Base-by-base conservation (phyloP, 23 tunicate species). In the Styela clava region DNA sequence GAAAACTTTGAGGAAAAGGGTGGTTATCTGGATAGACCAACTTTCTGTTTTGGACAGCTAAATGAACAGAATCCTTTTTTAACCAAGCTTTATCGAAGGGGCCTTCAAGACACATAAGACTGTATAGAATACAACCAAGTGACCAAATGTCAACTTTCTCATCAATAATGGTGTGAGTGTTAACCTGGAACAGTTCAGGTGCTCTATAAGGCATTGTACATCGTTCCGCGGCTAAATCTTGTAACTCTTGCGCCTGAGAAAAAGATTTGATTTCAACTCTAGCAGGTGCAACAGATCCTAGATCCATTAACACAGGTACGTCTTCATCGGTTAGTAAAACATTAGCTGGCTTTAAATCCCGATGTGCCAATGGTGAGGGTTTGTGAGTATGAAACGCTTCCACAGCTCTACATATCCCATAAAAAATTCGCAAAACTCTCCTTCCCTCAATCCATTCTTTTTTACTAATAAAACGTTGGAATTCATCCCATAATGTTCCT, bases 81-180 rank as follows among this genome's bases (percentile, higher is more conserved):
- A 95, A 44, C 99, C 99, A 95, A 1, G 87, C 89, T 62, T 84
- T 74, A 71, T 95, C 99, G 74, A 95, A 95, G n/a, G 99, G 99
- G 2, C 99, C 99, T 86, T 89, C 99, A 64, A 89, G 83, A 61
- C 83, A 80, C 92, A 95, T 89, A 32, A 95, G 84, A 52, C 95
- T 89, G 83, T 37, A 95, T 7, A 95, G 74, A 26, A 95, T 79
- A 77, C 99, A 95, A 2, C 99, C 99, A 16, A 95, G 81, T 0
- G 99, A 95, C 98, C 98, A 93, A 51, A 93, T 93, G 64, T 93
- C 98, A 62, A 93, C 93, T 84, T 93, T 93, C 81, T 93, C 98
- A 87, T 93, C 98, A 69, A 88, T 76, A 33, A 76, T 82, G 1
- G 89, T 68, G 24, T 82, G 93, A 0, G 88, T 27, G 30, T 90